Evolutionary conservation across 2,797 vertebrate species (phyloP), one percentile per base, ranked within the genome.

Genomic region (Parauchenoglanis ngamensis): DNA sequence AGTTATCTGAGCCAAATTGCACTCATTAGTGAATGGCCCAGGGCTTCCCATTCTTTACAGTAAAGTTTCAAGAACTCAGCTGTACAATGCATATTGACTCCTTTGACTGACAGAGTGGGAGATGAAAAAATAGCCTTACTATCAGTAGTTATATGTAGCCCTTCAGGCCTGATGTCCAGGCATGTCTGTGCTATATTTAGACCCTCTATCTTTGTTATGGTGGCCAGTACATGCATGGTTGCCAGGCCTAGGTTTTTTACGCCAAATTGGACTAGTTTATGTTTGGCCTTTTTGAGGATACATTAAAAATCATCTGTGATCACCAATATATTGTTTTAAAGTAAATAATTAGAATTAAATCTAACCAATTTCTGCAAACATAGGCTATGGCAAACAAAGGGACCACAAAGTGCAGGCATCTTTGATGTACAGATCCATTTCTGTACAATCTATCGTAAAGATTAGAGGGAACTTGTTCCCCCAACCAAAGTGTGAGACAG

Each of bases 141-240:
- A 75, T 75, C 72, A 52, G 44, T 52, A 49, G 72, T n/a, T 75
- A 15, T n/a, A 23, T 52, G 5, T n/a, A 52, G 44, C 49, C 10
- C 72, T 75, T 15, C 6, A 8, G 72, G 23, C 44, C 72, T n/a
- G 25, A 49, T 6, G 23, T 49, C 72, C 44, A 49, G 44, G 44
- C 72, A 75, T 12, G 7, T 75, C 44, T 52, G 72, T n/a, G 44
- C 23, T 52, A n/a, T 75, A 75, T 75, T 75, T 75, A 75, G 46
- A 15, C 12, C 5, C 46, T 75, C 25, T 49, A 75, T 75, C 23
- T 75, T 75, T 75, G 2, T 75, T 75, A n/a, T n/a, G 25, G 12
- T 75, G 12, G 46, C 8, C 1, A 46, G 35, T 25, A 73, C 23
- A 49, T 15, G 23, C 12, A 75, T 73, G 40, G 8, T 73, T 46